Conservation (phyloP, 2,888 invertebrate species). For the Apotomis turbidana region DNA sequence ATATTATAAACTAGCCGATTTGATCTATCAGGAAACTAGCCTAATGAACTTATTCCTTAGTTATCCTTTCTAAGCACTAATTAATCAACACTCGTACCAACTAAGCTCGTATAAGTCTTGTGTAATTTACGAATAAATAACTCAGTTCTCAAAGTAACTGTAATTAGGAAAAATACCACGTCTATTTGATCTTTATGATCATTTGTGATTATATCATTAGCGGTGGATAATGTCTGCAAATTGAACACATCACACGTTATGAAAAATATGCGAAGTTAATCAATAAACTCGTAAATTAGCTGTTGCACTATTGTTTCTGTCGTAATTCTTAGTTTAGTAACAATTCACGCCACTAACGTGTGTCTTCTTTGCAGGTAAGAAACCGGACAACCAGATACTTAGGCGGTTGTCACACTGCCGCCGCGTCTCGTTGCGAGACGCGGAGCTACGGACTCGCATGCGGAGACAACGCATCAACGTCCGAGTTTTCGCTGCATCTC, state of each 20-base stretch:
- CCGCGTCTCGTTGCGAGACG: no score
- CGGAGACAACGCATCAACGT: no score
- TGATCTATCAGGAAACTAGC: no score
- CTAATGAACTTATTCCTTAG: no score
- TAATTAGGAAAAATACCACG: neutral
- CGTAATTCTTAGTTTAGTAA: conserved; percentile 6
- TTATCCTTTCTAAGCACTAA: no score
- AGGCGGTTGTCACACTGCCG: no score
- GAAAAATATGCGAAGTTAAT: conserved; percentile 10
- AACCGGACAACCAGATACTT: conserved; percentile 8
- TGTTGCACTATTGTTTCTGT: conserved; percentile 4
- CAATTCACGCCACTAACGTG: conserved; percentile 3
- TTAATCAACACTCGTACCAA: no score
- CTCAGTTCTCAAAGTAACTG: neutral
- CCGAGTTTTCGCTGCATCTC: no score
- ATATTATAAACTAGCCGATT: no score
- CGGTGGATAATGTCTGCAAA: neutral
- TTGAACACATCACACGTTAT: neutral
- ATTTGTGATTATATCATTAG: neutral
- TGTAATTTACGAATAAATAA: neutral
- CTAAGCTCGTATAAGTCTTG: no score
- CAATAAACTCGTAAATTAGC: conserved; percentile 5
- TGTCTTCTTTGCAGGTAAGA: conserved; percentile 33
- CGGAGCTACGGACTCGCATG: no score
- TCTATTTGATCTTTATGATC: neutral